These are phyloP conservation scores for Acanthosepion lycidas DNA, from an alignment of 2,888 invertebrate genomes.

Conservation along the genomic window DNA sequence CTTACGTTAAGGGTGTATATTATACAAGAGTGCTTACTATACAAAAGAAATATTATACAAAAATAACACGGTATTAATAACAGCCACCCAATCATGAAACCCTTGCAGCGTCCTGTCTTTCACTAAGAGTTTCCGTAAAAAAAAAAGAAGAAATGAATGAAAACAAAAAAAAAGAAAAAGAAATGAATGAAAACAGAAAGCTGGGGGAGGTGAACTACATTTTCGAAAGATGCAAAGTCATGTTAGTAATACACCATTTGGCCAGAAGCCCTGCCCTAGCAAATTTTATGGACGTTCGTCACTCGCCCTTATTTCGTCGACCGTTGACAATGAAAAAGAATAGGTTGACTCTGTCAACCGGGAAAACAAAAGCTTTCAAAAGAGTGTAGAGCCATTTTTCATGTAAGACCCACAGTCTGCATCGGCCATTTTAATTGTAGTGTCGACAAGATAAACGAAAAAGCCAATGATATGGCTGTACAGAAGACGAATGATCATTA, in stretches of 20 bases:
- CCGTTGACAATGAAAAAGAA: neutral
- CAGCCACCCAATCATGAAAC: too few relatives aligned
- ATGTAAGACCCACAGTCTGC: neutral
- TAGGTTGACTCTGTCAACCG: neutral
- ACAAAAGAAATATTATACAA: too few relatives aligned
- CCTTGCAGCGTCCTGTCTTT: too few relatives aligned
- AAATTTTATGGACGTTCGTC: neutral
- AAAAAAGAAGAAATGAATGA: too few relatives aligned
- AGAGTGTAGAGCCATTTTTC: neutral
- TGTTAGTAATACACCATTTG: too few relatives aligned
- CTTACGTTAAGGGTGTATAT: too few relatives aligned
- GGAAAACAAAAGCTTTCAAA: neutral
- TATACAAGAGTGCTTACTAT: too few relatives aligned
- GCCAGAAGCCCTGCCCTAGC: neutral
- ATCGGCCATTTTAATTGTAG: neutral
- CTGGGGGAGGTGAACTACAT: neutral
- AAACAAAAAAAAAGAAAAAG: too few relatives aligned
- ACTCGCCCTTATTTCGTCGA: neutral
- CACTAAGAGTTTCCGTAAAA: too few relatives aligned
- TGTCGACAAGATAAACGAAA: neutral
- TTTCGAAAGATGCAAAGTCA: neutral
- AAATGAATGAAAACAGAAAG: too few relatives aligned
- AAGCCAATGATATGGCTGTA: neutral
- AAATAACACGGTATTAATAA: too few relatives aligned
- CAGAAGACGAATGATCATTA: neutral